Evolutionary conservation across 1,140 invertebrate species (phyloP), one percentile per base, ranked within the genome.

Genomic region (Drosophila burlai): DNA sequence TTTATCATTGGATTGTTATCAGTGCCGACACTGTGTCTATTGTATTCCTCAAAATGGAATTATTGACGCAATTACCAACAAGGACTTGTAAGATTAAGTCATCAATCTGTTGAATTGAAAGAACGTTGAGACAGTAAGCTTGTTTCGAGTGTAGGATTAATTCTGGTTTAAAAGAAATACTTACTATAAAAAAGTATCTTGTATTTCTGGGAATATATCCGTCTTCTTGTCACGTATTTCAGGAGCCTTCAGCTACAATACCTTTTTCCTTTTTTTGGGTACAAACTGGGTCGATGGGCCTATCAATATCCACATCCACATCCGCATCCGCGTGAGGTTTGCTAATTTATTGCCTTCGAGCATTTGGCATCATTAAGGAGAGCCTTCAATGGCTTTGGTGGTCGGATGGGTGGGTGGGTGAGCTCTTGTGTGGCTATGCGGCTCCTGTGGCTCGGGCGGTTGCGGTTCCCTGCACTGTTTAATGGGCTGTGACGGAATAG

Each of bases 291-390:
- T 72, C 68, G 50, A 68, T 57, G 26, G 40, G 36, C 66, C 52
- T 46, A 77, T 69, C 67, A 55, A 77, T 72, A 59, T 54, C 52
- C 54, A 38, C 29, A 76, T 61, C 50, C 64, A 77, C 58, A 52
- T 52, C 58, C 75, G 42, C 52, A 52, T 45, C 64, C 76, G 75
- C 61, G 76, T 79, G 76, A 80, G 76, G 64, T 47, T 76, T 76
- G 78, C 78, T 90, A 90, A 89, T 90, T 89, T 90, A 89, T 85
- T 80, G 82, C 76, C 67, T 54, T 67, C 61, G 42, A 80, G 78
- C 85, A 90, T 90, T 89, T 74, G 61, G 86, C 75, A 78, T 81
- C 84, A 89, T 89, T 87, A 81, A 81, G 77, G 59, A 77, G 73
- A 74, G 54, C 74, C 68, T n/a, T 71, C 34, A 54, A 62, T 62